Percentiles rank a stretch among this genome's conserved stretches.
Evolutionary conservation across 2,888 invertebrate genomes (phyloP).

Genomic region (Mongoloraphidia duomilia): DNA sequence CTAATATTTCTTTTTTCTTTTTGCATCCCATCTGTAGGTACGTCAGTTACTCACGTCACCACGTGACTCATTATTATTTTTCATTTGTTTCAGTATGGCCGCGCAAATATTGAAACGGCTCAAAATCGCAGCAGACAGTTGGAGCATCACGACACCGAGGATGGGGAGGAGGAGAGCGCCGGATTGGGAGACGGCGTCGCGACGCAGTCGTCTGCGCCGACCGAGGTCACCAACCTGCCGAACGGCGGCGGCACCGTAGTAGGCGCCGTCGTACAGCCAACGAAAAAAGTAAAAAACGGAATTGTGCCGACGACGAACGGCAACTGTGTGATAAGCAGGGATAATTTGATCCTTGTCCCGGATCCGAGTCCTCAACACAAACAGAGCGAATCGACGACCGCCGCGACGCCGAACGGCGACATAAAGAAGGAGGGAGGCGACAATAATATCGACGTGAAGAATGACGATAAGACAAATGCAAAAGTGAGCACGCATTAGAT

Average conservation of each 20-base stretch:
- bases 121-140: constrained; percentile 32
- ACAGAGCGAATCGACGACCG: constrained; percentile 25
- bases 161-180: constrained; percentile 33
- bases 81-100: constrained; percentile 53
- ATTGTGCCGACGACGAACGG: constrained; percentile 23
- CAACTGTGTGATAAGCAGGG: constrained; percentile 55
- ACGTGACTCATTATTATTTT: background rate
- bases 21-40: too few species aligned
- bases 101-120: constrained; percentile 62
- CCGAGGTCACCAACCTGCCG: constrained; percentile 11
- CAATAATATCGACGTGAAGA: background rate
- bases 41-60: too few species aligned
- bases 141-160: constrained; percentile 37
- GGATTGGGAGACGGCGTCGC: constrained; percentile 15
- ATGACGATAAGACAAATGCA: too few species aligned
- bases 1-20: too few species aligned
- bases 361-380: constrained; percentile 48
- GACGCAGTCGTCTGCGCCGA: constrained; percentile 11
- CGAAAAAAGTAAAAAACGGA: background rate
- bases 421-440: background rate
- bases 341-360: constrained; percentile 59
- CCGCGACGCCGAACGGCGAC: constrained; percentile 4
- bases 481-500: too few species aligned
- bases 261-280: constrained; percentile 1
- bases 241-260: background rate